Percentiles rank a stretch among this genome's conserved stretches.
Conservation (phyloP, 1,140 invertebrate species). For the Steinernema khuongi region DNA sequence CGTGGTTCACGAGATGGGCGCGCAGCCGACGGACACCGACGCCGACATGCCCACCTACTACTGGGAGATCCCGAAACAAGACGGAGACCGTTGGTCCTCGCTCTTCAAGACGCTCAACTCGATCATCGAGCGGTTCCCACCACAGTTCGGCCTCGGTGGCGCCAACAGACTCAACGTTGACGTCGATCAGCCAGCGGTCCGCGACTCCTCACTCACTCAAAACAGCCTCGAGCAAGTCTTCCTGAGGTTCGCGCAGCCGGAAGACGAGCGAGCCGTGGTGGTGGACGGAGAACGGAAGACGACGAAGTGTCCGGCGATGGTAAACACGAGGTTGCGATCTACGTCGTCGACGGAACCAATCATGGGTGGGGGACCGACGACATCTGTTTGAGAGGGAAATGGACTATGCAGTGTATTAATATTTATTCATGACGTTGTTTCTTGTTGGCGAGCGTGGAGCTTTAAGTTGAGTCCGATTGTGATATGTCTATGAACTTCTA, state of each 20-base stretch:
- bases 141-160: background rate
- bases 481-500: too few species aligned
- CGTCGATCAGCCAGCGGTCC: background rate
- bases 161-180: background rate
- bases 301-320: background rate
- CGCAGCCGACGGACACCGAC: background rate
- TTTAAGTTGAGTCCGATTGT: too few species aligned
- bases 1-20: background rate
- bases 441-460: background rate
- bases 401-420: too few species aligned
- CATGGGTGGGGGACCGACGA: background rate
- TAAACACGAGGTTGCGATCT: background rate
- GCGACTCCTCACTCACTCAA: background rate
- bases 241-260: background rate
- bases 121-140: background rate
- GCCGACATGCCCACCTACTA: background rate
- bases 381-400: slow-evolving; percentile 4
- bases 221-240: slow-evolving; percentile 12
- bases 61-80: slow-evolving; percentile 12
- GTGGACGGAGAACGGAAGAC: background rate
- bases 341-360: background rate
- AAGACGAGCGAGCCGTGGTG: background rate
- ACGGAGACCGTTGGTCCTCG: background rate
- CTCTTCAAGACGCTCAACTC: slow-evolving; percentile 12
- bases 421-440: slow-evolving; percentile 10